phyloP scores from a whole-genome alignment of 2,113 vertebrate genomes.

The Ibidorhyncha struthersii region DNA sequence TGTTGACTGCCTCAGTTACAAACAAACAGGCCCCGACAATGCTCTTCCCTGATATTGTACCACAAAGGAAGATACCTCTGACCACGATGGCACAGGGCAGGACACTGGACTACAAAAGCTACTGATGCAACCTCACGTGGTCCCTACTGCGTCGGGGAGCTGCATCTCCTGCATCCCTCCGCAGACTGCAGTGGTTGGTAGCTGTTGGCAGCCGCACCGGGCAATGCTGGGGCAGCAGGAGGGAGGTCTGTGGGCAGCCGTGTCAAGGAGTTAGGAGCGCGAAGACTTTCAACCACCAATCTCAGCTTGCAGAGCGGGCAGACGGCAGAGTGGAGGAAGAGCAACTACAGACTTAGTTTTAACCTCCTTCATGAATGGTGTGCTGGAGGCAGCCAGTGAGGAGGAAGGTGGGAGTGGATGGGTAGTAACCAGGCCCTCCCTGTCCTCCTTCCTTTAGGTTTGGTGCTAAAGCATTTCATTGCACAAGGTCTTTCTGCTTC shows the following conservation, averaged over 20 bases:
- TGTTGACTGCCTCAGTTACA: neutral
- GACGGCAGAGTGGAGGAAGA: neutral
- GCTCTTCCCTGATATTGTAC: neutral
- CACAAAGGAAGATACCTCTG: neutral
- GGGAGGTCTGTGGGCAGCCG: accelerated
- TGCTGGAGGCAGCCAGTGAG: neutral
- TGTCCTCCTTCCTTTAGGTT: neutral
- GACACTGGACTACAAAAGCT: neutral
- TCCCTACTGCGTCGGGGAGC: neutral
- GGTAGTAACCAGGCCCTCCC: neutral
- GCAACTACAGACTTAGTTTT: neutral
- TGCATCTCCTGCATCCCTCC: neutral
- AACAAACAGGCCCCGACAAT: neutral
- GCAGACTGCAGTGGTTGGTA: accelerated
- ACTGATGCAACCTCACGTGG: accelerated
- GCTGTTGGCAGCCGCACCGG: neutral
- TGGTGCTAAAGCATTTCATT: neutral
- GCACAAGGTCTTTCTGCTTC: neutral
- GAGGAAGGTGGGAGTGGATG: neutral
- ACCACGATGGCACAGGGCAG: neutral
- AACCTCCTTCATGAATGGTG: neutral
- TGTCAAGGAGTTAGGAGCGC: neutral
- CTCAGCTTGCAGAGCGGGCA: neutral
- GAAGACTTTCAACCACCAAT: neutral
- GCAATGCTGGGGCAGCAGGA: neutral